These are phyloP conservation scores for Rhabdornis inornatus DNA, from an alignment of 2,113 vertebrate genomes.

Conservation along the genomic window DNA sequence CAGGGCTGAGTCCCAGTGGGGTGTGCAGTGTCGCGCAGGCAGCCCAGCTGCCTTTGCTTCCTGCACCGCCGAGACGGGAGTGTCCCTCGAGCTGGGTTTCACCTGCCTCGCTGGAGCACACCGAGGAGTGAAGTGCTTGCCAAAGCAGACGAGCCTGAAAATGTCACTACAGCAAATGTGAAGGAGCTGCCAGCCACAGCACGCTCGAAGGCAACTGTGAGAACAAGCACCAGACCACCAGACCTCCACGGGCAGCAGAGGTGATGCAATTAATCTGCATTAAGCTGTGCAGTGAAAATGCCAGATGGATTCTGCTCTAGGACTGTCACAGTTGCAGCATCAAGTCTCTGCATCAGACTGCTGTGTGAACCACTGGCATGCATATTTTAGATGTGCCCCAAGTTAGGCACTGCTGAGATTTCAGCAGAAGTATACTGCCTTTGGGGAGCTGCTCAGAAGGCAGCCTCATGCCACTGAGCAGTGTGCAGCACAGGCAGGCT, in stretches of 20 bases:
- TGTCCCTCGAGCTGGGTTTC: neutral
- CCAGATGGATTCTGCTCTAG: neutral
- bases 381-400: fast-evolving
- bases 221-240: neutral
- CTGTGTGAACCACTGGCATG: neutral
- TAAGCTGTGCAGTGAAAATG: neutral
- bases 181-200: neutral
- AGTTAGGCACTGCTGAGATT: neutral
- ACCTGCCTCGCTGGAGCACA: neutral
- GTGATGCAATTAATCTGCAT: neutral
- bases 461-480: neutral
- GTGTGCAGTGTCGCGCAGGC: neutral
- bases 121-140: neutral
- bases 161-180: neutral
- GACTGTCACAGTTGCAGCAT: neutral
- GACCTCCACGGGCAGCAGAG: neutral
- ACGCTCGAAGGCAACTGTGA: neutral
- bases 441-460: neutral
- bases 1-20: too few relatives aligned
- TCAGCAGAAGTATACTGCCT: neutral
- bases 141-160: neutral
- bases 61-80: neutral
- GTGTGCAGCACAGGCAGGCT: fast-evolving
- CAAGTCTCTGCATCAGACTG: neutral
- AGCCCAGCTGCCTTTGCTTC: neutral